These are phyloP conservation scores for Parnassius smintheus DNA, from an alignment of 2,888 invertebrate genomes.

Conservation along the genomic window DNA sequence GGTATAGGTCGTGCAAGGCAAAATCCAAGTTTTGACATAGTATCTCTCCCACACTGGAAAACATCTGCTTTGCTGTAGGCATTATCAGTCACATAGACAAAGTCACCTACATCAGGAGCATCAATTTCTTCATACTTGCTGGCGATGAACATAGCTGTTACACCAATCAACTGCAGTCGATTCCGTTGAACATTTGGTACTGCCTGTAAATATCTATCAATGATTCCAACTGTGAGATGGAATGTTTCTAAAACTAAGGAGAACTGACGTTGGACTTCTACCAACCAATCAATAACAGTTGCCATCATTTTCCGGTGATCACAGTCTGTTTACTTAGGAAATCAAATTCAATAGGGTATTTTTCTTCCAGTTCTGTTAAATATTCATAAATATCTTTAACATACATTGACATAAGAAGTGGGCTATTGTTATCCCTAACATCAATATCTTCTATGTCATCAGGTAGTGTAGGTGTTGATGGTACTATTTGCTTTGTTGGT, in stretches of 20 bases:
- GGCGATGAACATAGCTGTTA: conserved; percentile 94
- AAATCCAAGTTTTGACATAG: conserved; percentile 88
- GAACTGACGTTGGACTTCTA: conserved; percentile 94
- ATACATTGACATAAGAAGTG: conserved; percentile 90
- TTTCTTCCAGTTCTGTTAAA: conserved; percentile 86
- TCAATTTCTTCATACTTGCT: conserved; percentile 98
- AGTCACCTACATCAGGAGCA: conserved; percentile 92
- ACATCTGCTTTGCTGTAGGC: conserved; percentile 90
- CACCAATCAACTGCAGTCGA: conserved; percentile 92
- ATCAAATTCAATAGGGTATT: conserved; percentile 83
- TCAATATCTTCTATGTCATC: conserved; percentile 87
- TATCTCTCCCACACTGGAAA: conserved; percentile 89
- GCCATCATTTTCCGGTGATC: conserved; percentile 92
- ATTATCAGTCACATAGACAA: conserved; percentile 94
- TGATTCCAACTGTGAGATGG: conserved; percentile 91
- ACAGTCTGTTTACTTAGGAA: conserved; percentile 84
- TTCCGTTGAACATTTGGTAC: conserved; percentile 83
- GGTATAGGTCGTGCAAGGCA: conserved; percentile 93
- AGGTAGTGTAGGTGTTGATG: conserved; percentile 48
- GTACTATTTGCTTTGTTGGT: conserved; percentile 21
- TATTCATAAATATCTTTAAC: conserved; percentile 94
- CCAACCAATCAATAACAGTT: conserved; percentile 95
- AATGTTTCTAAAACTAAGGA: conserved; percentile 93
- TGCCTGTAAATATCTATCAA: conserved; percentile 90
- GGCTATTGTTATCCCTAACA: conserved; percentile 86